A percentile compares a stretch with the other conserved stretches of the same genome.
phyloP scores from a whole-genome alignment of 2,888 invertebrate genomes.

The Plebejus anna region DNA sequence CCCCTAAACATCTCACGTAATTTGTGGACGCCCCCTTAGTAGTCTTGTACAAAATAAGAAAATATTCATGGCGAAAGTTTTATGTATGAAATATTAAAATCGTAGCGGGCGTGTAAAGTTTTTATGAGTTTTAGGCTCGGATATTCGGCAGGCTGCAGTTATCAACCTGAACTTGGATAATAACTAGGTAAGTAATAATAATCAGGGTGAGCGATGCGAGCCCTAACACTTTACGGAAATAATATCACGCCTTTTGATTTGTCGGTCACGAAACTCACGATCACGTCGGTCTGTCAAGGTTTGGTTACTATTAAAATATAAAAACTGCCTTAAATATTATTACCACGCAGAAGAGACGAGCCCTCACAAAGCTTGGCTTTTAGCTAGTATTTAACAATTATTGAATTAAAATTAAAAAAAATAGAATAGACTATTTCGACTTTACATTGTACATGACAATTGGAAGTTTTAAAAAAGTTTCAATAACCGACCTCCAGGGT shows the following conservation, averaged over 20 bases:
- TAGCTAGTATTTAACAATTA: not conserved
- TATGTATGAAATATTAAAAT: constrained; percentile 18
- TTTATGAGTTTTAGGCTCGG: constrained; percentile 6
- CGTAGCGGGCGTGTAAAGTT: not conserved
- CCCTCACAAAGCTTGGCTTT: too few species aligned
- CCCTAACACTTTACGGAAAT: too few species aligned
- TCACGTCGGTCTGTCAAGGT: too few species aligned
- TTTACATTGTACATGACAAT: not conserved
- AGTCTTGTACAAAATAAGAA: constrained; percentile 6
- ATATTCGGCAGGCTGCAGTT: not conserved
- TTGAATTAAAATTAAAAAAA: constrained; percentile 21
- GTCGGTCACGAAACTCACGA: too few species aligned
- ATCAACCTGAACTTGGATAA: not conserved
- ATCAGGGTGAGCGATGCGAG: too few species aligned
- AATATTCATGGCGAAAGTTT: constrained; percentile 9
- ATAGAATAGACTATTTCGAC: not conserved
- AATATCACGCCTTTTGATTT: too few species aligned
- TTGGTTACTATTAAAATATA: too few species aligned
- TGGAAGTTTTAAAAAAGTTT: constrained; percentile 19
- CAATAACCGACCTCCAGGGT: constrained; percentile 35
- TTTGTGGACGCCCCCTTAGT: too few species aligned
- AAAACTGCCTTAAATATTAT: too few species aligned
- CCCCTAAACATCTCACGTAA: too few species aligned
- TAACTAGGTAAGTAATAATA: not conserved
- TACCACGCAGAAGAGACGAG: too few species aligned